Evolutionary conservation across 1,140 invertebrate species (phyloP), one percentile per base, ranked within the genome.

Genomic region (Dendroctonus valens): DNA sequence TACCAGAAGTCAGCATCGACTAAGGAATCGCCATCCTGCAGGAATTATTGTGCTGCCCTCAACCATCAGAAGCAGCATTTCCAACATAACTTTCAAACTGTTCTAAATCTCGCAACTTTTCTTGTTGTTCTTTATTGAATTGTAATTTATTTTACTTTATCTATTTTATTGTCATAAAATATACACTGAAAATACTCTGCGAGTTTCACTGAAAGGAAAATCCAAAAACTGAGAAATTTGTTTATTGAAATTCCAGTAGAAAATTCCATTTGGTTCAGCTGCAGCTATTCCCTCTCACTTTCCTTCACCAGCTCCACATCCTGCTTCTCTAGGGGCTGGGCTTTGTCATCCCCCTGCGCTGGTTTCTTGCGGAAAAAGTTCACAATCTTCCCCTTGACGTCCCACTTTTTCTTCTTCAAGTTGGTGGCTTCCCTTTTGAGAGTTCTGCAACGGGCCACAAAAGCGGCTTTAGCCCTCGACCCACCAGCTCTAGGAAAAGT

Each of bases 401-500:
- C 68, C 73, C 70, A 72, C 42, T 73, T 73, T 26, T 71, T 74
- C 68, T 69, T 71, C 26, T 68, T 69, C 37, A 68, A 59, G 12
- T 66, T 63, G 5, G 8, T 41, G 5, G 67, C 55, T 38, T 59
- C 54, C 44, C 40, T 60, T 41, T 68, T 72, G 8, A 72, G 42
- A 3, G 70, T 72, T 12, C 64, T 63, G 40, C 61, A 72, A 44
- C 69, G 64, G 4, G 50, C 62, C 8, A 57, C 59, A 15, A 70
- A 59, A 4, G 57, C 62, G 8, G 55, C 6, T 46, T 12, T 65
- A 38, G 65, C 64, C 6, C 26, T 60, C 5, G 70, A 65, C 11
- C 67, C 48, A 40, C 58, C 51, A n/a, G 65, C 68, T 37, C 67
- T 52, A 5, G 72, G 72, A 57, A 73, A 69, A 7, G 72, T 73